Evolutionary conservation across 1,140 invertebrate species (phyloP).

Genomic region (Bactericera cockerelli): DNA sequence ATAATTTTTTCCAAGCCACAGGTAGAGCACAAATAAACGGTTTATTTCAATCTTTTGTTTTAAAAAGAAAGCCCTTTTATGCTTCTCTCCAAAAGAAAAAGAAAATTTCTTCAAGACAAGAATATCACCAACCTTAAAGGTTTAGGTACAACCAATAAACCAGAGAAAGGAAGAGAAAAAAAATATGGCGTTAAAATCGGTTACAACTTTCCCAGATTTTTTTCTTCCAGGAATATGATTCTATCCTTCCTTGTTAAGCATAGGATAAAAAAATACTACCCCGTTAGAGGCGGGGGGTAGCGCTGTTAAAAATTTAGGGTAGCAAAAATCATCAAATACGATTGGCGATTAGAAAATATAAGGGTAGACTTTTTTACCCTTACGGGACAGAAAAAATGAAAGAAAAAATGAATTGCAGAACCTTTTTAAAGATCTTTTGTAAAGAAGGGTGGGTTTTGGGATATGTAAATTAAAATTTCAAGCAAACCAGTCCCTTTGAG

Average conservation of each 20-base stretch:
- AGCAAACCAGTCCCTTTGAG: background rate
- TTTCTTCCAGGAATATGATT: background rate
- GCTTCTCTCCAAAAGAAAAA: too few species aligned
- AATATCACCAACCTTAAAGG: too few species aligned
- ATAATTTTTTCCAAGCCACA: too few species aligned
- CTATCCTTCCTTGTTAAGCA: background rate
- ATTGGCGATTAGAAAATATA: conserved; percentile 3
- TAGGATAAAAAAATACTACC: background rate
- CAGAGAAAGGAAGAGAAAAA: too few species aligned
- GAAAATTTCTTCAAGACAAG: too few species aligned
- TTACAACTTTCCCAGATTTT: background rate
- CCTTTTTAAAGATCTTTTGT: conserved; percentile 22
- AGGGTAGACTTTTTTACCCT: conserved; percentile 25
- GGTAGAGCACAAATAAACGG: too few species aligned
- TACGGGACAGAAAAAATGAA: conserved; percentile 33
- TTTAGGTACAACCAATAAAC: too few species aligned
- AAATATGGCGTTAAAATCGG: conserved; percentile 6
- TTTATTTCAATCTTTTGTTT: too few species aligned
- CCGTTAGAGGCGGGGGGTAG: conserved; percentile 3
- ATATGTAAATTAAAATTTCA: background rate
- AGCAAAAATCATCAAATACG: conserved; percentile 2
- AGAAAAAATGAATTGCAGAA: conserved; percentile 20
- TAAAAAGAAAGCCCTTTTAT: too few species aligned
- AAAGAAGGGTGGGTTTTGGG: background rate
- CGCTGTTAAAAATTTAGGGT: background rate